phyloP scores from a whole-genome alignment of 2,113 vertebrate genomes.

The Lasiurus cinereus region DNA sequence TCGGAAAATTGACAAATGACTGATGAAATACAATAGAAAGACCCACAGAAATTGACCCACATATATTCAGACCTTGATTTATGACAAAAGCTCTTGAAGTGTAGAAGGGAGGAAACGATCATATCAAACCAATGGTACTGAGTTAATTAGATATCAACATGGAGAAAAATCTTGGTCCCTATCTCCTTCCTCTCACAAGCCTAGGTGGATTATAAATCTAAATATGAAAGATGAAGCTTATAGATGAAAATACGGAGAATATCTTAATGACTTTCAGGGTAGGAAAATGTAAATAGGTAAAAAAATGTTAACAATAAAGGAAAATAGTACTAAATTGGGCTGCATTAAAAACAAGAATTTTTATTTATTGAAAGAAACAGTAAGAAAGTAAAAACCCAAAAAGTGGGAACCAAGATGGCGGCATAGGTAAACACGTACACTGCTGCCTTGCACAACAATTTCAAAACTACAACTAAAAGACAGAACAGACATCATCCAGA shows the following conservation, averaged over 20 bases:
- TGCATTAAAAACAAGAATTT: conserved; percentile 32
- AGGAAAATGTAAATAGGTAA: background rate
- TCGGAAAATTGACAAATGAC: background rate
- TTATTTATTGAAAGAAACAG: background rate
- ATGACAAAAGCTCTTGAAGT: background rate
- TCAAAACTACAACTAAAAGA: no score
- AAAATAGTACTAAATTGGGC: background rate
- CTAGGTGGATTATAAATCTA: background rate
- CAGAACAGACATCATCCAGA: no score
- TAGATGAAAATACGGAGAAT: background rate
- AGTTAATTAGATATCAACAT: background rate
- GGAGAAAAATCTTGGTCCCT: background rate
- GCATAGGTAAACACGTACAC: no score
- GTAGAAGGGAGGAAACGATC: background rate
- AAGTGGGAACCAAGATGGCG: no score
- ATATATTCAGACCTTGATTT: background rate
- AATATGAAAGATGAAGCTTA: background rate
- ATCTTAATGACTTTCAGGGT: background rate
- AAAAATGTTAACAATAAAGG: background rate
- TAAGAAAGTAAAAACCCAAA: background rate
- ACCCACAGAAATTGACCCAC: background rate
- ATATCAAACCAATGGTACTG: background rate
- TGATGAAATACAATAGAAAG: background rate
- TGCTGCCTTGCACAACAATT: no score
- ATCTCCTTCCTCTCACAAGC: background rate